These are phyloP conservation scores for Calypte anna DNA, from an alignment of 2,113 vertebrate genomes.

Conservation along the genomic window DNA sequence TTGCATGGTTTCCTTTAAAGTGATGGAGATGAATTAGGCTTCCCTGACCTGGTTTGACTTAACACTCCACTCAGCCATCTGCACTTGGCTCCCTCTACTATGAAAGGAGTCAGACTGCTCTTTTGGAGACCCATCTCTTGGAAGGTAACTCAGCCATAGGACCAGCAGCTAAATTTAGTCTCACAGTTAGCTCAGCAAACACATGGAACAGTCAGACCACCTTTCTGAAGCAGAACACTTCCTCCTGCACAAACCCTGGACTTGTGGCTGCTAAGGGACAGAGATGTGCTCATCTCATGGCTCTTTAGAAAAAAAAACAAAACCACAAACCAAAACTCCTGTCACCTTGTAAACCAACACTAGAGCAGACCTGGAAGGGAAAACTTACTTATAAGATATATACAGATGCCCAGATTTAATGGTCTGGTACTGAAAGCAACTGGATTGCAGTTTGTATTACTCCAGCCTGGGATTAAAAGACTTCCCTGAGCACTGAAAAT, in stretches of 20 bases:
- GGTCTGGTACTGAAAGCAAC: not conserved
- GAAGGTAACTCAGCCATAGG: not conserved
- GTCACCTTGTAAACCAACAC: not conserved
- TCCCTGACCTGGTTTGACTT: not conserved
- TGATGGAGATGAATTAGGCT: not conserved
- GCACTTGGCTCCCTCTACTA: not conserved
- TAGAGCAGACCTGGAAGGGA: not conserved
- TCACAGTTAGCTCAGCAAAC: not conserved
- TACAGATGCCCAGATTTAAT: not conserved
- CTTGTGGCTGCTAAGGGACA: accelerated
- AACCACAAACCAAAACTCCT: too few species aligned
- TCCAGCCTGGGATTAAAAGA: not conserved
- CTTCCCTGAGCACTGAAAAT: not conserved
- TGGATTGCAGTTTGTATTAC: not conserved
- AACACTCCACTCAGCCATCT: not conserved
- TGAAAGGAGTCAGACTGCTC: not conserved
- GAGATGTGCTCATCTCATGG: not conserved
- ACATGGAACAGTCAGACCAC: not conserved
- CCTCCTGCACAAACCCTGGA: not conserved
- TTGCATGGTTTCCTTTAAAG: not conserved
- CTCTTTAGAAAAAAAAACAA: not conserved
- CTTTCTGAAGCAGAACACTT: not conserved
- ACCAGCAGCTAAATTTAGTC: not conserved
- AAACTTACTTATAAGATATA: not conserved
- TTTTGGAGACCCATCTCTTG: not conserved